Percentiles rank a stretch among this genome's conserved stretches.
These are phyloP conservation scores for Steinernema scapterisci DNA, from an alignment of 2,888 invertebrate species.

Conservation along the genomic window DNA sequence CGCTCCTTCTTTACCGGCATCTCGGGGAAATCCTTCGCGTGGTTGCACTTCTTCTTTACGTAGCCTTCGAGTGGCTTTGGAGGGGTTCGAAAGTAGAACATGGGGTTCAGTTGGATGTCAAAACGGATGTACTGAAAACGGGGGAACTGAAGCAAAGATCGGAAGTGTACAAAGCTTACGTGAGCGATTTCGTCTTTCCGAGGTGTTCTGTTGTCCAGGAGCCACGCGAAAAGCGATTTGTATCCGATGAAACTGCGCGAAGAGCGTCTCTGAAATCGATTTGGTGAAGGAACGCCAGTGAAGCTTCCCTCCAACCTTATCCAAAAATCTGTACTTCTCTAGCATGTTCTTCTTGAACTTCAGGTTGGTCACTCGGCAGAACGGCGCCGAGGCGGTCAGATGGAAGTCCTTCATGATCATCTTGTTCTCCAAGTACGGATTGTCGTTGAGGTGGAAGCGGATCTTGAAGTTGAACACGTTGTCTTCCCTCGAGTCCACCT, in stretches of 20 bases:
- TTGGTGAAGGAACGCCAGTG: no score
- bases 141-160: no score
- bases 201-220: conserved; percentile 1
- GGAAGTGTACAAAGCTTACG: background rate
- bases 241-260: conserved; percentile 23
- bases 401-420: conserved; percentile 29
- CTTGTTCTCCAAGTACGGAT: conserved; percentile 26
- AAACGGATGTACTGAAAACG: conserved; percentile 26
- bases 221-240: conserved; percentile 26
- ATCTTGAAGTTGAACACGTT: conserved; percentile 30
- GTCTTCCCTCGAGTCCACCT: conserved; percentile 24
- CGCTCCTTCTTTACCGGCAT: conserved; percentile 4
- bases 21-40: conserved; percentile 9
- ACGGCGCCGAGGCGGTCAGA: conserved; percentile 20
- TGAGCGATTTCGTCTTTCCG: conserved; percentile 19
- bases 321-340: background rate
- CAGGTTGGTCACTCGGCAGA: conserved; percentile 10
- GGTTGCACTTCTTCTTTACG: conserved; percentile 21
- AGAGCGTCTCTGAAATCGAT: background rate
- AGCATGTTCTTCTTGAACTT: conserved; percentile 30
- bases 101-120: background rate
- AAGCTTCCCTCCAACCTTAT: background rate
- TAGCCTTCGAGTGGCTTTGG: background rate
- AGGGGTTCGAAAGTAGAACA: background rate
- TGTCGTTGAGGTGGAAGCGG: conserved; percentile 26